Conservation (phyloP, 2,888 invertebrate species). For the Andrena praecox region DNA sequence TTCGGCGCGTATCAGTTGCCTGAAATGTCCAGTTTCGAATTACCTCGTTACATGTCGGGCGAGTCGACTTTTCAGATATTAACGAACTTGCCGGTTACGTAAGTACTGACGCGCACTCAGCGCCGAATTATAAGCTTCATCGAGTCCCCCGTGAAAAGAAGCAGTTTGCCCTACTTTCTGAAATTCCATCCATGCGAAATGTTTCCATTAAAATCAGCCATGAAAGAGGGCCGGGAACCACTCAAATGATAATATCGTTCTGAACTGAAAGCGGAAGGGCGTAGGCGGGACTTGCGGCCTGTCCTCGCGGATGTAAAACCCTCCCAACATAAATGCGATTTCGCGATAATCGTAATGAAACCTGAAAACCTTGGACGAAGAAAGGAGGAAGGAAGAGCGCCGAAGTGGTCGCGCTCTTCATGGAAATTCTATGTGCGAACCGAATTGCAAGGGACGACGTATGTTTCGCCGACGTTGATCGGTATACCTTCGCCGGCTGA, state of each 20-base stretch:
- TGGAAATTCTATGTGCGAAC: not conserved
- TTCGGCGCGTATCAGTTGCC: not conserved
- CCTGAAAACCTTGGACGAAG: not conserved
- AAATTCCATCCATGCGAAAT: conserved; percentile 30
- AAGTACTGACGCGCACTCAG: conserved; percentile 26
- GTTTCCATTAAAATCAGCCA: conserved; percentile 41
- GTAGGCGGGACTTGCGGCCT: not conserved
- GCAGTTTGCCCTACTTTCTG: conserved; percentile 37
- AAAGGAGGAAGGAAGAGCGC: not conserved
- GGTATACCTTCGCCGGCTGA: not conserved
- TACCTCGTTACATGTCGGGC: conserved; percentile 43
- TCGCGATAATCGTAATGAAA: conserved; percentile 22
- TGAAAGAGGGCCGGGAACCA: conserved; percentile 27
- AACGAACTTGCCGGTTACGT: conserved; percentile 13
- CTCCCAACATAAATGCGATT: conserved; percentile 30
- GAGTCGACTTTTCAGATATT: conserved; percentile 19
- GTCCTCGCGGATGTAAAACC: conserved; percentile 21
- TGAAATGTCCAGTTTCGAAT: conserved; percentile 34
- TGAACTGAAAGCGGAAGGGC: conserved; percentile 12
- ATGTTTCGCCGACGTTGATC: not conserved
- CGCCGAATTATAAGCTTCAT: conserved; percentile 48
- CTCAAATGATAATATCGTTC: conserved; percentile 45
- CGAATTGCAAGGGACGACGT: not conserved
- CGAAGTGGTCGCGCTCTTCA: not conserved
- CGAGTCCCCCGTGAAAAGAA: conserved; percentile 33